phyloP scores from a whole-genome alignment of 2,888 invertebrate genomes.

The Mesorhabditis belari region DNA sequence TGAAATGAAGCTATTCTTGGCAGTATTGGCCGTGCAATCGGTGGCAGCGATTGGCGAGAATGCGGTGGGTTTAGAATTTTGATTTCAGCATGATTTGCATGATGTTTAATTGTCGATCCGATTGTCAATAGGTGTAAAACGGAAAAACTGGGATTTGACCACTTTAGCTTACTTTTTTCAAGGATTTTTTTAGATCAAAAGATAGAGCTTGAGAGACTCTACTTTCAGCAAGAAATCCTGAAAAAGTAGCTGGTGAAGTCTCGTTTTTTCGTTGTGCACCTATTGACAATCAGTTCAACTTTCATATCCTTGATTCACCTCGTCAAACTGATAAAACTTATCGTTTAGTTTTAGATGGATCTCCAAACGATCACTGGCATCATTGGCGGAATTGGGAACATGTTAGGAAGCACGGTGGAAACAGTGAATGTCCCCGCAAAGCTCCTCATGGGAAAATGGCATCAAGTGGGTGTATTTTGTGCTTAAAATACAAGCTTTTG shows the following conservation, averaged over 20 bases:
- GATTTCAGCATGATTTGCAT: background rate
- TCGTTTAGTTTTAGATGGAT: conserved; percentile 43
- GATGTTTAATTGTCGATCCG: background rate
- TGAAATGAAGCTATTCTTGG: background rate
- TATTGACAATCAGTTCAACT: conserved; percentile 49
- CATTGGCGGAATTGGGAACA: conserved; percentile 51
- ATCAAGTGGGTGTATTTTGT: conserved; percentile 26
- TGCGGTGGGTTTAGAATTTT: conserved; percentile 30
- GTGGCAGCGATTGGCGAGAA: conserved; percentile 46
- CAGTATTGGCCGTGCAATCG: conserved; percentile 4
- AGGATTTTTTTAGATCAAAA: background rate
- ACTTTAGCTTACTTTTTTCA: background rate
- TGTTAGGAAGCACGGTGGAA: conserved; percentile 46
- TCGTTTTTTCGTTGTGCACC: conserved; percentile 44
- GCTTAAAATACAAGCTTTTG: too few relatives aligned
- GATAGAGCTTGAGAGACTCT: background rate
- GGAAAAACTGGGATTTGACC: background rate
- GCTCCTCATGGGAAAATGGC: conserved; percentile 52
- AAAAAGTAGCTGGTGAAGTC: too few relatives aligned
- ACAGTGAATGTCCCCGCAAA: conserved; percentile 50
- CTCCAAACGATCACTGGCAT: conserved; percentile 50
- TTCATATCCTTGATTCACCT: conserved; percentile 37
- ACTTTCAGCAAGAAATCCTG: too few relatives aligned
- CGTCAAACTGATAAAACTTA: background rate
- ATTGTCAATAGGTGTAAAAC: too few relatives aligned